Evolutionary conservation across 2,797 vertebrate species (phyloP).

Genomic region (Tauraco hartlaubi): DNA sequence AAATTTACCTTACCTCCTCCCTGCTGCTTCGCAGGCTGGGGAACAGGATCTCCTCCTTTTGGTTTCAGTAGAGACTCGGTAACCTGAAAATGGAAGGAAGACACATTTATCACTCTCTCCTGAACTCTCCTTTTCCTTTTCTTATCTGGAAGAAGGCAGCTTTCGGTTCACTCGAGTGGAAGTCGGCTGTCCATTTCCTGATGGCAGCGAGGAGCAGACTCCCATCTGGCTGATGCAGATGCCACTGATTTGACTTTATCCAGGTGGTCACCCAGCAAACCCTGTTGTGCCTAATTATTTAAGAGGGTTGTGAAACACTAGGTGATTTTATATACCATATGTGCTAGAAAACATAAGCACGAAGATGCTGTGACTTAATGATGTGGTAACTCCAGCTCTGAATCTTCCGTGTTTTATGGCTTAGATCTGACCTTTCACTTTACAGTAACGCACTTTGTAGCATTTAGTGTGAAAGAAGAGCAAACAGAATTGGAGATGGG

Average conservation of each 20-base stretch:
- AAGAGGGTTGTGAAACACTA: conserved; percentile 74
- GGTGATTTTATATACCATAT: conserved; percentile 77
- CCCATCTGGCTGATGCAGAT: conserved; percentile 73
- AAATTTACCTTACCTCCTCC: neutral
- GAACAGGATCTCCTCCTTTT: neutral
- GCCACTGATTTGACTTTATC: conserved; percentile 75
- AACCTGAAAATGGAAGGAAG: conserved; percentile 4
- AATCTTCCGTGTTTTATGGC: neutral
- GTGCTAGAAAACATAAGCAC: conserved; percentile 66
- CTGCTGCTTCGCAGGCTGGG: neutral
- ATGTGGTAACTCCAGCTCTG: conserved; percentile 13
- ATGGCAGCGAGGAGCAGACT: conserved; percentile 39
- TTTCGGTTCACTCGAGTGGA: conserved; percentile 52
- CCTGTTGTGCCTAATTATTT: conserved; percentile 77
- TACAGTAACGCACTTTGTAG: conserved; percentile 9
- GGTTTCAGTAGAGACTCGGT: neutral
- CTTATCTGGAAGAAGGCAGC: neutral
- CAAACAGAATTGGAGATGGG: conserved; percentile 21
- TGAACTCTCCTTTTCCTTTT: neutral
- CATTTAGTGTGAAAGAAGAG: conserved; percentile 39
- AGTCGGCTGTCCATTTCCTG: conserved; percentile 57
- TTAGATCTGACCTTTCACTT: conserved; percentile 57
- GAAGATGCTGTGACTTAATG: conserved; percentile 60
- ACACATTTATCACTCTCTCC: neutral
- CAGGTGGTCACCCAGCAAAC: conserved; percentile 74